These are phyloP conservation scores for Malurus leucopterus DNA, from an alignment of 2,797 vertebrate species.

Conservation along the genomic window DNA sequence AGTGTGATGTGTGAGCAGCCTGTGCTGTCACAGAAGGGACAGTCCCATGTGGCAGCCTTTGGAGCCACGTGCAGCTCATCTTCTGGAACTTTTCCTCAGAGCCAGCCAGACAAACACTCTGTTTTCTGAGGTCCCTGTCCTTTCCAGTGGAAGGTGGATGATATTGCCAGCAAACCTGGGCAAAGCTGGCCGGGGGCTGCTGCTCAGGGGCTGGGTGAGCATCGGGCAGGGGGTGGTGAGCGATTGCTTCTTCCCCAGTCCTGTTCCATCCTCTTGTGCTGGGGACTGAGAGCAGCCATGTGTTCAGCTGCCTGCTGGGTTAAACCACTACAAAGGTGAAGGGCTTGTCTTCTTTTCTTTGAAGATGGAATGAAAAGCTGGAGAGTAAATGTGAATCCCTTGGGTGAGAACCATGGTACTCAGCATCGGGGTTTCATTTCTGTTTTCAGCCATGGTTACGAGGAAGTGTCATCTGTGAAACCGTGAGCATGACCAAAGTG, in stretches of 20 bases:
- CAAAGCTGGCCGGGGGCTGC: background rate
- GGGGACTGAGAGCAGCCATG: background rate
- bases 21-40: background rate
- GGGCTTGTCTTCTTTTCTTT: background rate
- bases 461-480: background rate
- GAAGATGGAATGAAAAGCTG: background rate
- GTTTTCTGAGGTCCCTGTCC: background rate
- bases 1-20: background rate
- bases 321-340: background rate
- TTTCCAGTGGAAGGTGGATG: background rate
- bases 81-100: background rate
- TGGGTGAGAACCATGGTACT: background rate
- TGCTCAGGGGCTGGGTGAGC: background rate
- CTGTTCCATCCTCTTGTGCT: rapidly evolving
- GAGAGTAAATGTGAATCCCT: background rate
- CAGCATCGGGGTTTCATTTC: background rate
- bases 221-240: background rate
- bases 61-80: background rate
- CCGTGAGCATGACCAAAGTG: background rate
- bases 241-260: rapidly evolving
- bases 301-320: background rate
- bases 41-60: background rate
- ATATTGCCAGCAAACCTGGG: background rate
- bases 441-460: background rate
- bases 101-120: background rate